Conservation (phyloP, 2,113 vertebrate species). For the Lampris megalopsis region DNA sequence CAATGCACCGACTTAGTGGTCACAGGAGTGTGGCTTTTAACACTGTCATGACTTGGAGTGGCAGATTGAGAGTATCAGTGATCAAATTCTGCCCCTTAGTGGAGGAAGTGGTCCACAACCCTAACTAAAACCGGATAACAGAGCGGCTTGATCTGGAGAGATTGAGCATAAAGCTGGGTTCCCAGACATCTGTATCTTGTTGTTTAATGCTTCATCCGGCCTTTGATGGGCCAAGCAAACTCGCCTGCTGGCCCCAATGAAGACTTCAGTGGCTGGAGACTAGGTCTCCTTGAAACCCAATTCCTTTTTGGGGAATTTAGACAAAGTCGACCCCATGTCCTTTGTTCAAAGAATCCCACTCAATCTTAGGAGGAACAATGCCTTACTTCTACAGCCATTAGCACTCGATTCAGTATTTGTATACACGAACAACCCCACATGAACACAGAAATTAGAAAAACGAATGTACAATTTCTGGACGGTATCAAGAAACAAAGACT, state of each 20-base stretch:
- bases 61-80: conserved; percentile 64
- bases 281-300: conserved; percentile 21
- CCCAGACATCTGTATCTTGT: conserved; percentile 31
- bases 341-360: conserved; percentile 12
- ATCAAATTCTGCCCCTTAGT: conserved; percentile 85
- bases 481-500: conserved; percentile 2
- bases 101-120: conserved; percentile 67
- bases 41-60: conserved; percentile 7
- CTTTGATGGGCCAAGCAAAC: conserved; percentile 36
- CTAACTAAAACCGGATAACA: conserved; percentile 6
- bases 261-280: conserved; percentile 31
- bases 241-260: conserved; percentile 21
- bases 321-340: background rate
- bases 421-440: background rate
- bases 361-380: background rate
- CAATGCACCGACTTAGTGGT: background rate
- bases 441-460: conserved; percentile 5
- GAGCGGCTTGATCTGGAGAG: conserved; percentile 17
- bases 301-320: conserved; percentile 7
- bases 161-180: background rate
- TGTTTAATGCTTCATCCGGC: background rate
- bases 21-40: conserved; percentile 35
- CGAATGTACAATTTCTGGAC: background rate
- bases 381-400: background rate
- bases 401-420: background rate